Percentiles rank a stretch among this genome's conserved stretches.
Evolutionary conservation across 2,113 vertebrate genomes (phyloP).

Genomic region (Crotalus helleri): DNA sequence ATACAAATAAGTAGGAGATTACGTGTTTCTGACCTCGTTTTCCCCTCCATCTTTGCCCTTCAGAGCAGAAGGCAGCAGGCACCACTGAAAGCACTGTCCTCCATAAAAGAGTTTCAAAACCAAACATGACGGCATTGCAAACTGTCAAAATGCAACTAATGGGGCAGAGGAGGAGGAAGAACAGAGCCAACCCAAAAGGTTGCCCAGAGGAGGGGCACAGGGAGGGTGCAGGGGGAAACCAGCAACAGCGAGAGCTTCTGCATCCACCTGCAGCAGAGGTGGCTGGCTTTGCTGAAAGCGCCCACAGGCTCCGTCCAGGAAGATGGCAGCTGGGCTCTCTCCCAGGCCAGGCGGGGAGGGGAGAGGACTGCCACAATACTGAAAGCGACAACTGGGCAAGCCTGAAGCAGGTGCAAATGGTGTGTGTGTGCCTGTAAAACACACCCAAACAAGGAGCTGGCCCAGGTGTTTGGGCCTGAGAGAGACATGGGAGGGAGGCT

Average conservation of each 20-base stretch:
- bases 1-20: neutral
- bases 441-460: neutral
- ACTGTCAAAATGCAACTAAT: neutral
- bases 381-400: neutral
- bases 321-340: neutral
- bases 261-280: neutral
- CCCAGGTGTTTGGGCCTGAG: neutral
- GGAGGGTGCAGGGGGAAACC: neutral
- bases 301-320: neutral
- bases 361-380: neutral
- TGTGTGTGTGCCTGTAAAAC: too few species aligned
- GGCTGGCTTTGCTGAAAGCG: neutral
- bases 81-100: neutral
- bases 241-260: neutral
- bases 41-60: neutral
- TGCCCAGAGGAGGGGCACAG: neutral
- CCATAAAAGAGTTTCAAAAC: neutral
- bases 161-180: neutral
- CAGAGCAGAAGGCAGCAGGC: neutral
- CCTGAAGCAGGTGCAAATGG: neutral
- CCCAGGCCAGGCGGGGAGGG: neutral
- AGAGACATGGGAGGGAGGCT: neutral
- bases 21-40: neutral
- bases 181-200: neutral
- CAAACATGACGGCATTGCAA: neutral